A percentile compares a stretch with the other conserved stretches of the same genome.
phyloP scores from a whole-genome alignment of 2,113 vertebrate genomes.

The Rhea americana region DNA sequence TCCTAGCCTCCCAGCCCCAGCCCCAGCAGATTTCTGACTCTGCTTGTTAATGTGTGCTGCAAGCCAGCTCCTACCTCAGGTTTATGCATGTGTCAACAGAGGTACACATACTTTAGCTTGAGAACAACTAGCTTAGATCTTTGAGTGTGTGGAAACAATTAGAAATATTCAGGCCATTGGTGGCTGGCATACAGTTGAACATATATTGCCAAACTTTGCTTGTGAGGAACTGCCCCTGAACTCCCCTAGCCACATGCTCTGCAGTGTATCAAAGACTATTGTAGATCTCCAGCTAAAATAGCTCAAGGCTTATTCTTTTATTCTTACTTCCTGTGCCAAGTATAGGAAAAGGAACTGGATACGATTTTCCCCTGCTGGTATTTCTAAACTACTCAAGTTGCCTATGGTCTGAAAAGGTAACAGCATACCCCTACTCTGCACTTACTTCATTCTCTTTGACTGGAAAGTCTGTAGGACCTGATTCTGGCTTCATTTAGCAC shows the following conservation, averaged over 20 bases:
- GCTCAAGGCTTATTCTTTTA: too few species aligned
- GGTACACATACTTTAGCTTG: neutral
- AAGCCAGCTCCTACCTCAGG: neutral
- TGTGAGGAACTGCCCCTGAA: neutral
- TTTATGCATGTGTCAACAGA: fast-evolving
- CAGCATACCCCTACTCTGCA: neutral
- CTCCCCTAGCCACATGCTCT: too few species aligned
- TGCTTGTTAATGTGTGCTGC: neutral
- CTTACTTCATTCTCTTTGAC: neutral
- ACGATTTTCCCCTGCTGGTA: neutral
- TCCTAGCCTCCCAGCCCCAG: too few species aligned
- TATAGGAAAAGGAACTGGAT: neutral
- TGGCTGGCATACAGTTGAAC: neutral
- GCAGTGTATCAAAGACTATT: neutral
- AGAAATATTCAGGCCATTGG: neutral
- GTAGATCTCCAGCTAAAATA: neutral
- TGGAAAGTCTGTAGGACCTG: neutral
- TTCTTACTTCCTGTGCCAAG: neutral
- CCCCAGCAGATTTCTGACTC: neutral
- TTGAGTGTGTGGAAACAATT: neutral
- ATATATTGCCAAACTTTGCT: neutral
- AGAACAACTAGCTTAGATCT: neutral
- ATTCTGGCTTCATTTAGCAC: neutral
- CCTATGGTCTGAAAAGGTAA: neutral
- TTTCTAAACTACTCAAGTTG: neutral